phyloP scores from a whole-genome alignment of 2,797 vertebrate species.

The Alauda arvensis region DNA sequence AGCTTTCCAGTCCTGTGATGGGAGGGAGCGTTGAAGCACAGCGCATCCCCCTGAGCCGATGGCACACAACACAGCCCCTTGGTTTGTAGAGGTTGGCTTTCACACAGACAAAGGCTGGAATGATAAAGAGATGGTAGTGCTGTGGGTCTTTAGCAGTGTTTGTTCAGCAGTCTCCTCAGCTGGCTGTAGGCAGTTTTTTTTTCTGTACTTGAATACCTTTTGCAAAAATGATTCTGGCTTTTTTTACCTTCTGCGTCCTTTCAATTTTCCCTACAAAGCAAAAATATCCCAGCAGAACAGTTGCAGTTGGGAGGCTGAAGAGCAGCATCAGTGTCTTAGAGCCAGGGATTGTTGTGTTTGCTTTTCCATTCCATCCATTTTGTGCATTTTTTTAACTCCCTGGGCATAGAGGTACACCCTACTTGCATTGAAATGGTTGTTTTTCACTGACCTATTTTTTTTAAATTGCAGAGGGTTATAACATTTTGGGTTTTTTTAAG shows the following conservation, averaged over 20 bases:
- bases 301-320: not conserved
- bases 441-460: not conserved
- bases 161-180: slow-evolving; percentile 23
- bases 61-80: not conserved
- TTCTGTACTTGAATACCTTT: slow-evolving; percentile 7
- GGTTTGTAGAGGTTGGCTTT: not conserved
- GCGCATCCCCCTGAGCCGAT: not conserved
- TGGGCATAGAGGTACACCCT: not conserved
- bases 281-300: not conserved
- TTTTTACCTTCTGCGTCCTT: slow-evolving; percentile 23
- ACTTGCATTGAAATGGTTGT: not conserved
- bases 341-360: not conserved
- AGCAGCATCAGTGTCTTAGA: not conserved
- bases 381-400: slow-evolving; percentile 24
- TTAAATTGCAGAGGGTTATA: not conserved
- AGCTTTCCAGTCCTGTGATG: not conserved
- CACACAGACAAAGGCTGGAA: not conserved
- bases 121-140: not conserved
- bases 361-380: not conserved
- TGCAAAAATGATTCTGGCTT: slow-evolving; percentile 24
- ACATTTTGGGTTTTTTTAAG: not conserved
- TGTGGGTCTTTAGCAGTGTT: not conserved
- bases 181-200: slow-evolving; percentile 40
- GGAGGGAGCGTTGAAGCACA: not conserved
- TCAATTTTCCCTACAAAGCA: not conserved